A percentile compares a stretch with the other conserved stretches of the same genome.
Conservation (phyloP, 2,888 invertebrate species). For the Pseudanteris insignis region DNA sequence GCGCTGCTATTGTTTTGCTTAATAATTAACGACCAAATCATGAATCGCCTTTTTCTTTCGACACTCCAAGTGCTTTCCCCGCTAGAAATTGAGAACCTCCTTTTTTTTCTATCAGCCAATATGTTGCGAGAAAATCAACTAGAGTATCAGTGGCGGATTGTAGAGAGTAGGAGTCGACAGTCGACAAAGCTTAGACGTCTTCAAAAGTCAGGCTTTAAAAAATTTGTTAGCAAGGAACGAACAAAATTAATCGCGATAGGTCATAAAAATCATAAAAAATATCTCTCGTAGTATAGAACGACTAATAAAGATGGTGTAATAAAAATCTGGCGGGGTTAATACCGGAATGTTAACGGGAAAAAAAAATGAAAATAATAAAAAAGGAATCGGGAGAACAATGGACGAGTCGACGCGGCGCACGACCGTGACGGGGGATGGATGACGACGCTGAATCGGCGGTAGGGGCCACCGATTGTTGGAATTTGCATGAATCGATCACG, state of each 20-base stretch:
- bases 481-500: slow-evolving; percentile 66
- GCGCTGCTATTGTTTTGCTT: slow-evolving; percentile 14
- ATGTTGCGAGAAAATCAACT: no score
- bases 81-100: no score
- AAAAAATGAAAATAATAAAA: slow-evolving; percentile 43
- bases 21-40: slow-evolving; percentile 19
- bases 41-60: not conserved
- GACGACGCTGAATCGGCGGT: no score
- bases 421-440: no score
- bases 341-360: no score
- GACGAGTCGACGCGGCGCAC: slow-evolving; percentile 55
- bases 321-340: slow-evolving; percentile 30
- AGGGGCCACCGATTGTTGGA: slow-evolving; percentile 58
- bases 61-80: not conserved
- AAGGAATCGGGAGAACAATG: slow-evolving; percentile 55
- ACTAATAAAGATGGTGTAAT: slow-evolving; percentile 25
- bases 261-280: no score
- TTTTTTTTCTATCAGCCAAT: not conserved
- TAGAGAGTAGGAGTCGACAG: no score
- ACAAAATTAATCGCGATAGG: no score
- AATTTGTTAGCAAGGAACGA: not conserved
- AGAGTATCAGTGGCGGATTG: no score
- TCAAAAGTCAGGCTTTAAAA: no score
- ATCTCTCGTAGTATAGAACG: no score
- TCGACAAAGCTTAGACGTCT: no score